Percentiles rank a stretch among this genome's conserved stretches.
phyloP scores from a whole-genome alignment of 64 coral and sea anemone genomes.

The Dendronephthya gigantea region DNA sequence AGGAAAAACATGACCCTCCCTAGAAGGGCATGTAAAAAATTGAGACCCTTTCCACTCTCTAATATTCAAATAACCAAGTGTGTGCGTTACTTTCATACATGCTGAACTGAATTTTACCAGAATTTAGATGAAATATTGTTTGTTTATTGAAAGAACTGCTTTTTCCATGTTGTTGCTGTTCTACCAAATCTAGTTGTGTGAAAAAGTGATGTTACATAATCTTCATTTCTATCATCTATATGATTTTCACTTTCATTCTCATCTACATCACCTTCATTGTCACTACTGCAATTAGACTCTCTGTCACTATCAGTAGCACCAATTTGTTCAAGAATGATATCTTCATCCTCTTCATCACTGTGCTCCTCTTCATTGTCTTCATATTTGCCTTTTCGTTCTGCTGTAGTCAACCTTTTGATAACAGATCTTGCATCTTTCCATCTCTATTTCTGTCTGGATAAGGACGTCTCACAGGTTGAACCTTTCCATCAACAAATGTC shows the following conservation, averaged over 20 bases:
- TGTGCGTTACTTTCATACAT: neutral
- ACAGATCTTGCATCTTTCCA: too few species aligned
- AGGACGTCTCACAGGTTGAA: too few species aligned
- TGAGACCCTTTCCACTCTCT: neutral
- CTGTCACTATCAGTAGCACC: neutral
- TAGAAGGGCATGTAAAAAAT: too few species aligned
- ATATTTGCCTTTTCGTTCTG: too few species aligned
- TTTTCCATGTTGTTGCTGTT: neutral
- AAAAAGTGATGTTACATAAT: conserved; percentile 4
- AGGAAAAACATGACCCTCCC: neutral
- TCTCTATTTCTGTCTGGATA: too few species aligned
- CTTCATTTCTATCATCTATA: neutral
- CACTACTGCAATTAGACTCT: conserved; percentile 3
- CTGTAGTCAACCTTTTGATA: too few species aligned
- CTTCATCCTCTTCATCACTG: too few species aligned
- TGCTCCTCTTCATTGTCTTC: too few species aligned
- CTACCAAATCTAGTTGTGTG: conserved; percentile 8
- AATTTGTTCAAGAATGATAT: too few species aligned
- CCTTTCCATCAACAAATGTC: too few species aligned
- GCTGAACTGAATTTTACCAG: neutral
- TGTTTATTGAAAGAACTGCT: neutral
- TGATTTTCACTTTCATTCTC: too few species aligned
- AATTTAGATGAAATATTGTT: neutral
- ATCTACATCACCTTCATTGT: neutral
- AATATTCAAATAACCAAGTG: neutral